Evolutionary conservation across 2,797 vertebrate genomes (phyloP).

Genomic region (Euphonia xanthogaster): DNA sequence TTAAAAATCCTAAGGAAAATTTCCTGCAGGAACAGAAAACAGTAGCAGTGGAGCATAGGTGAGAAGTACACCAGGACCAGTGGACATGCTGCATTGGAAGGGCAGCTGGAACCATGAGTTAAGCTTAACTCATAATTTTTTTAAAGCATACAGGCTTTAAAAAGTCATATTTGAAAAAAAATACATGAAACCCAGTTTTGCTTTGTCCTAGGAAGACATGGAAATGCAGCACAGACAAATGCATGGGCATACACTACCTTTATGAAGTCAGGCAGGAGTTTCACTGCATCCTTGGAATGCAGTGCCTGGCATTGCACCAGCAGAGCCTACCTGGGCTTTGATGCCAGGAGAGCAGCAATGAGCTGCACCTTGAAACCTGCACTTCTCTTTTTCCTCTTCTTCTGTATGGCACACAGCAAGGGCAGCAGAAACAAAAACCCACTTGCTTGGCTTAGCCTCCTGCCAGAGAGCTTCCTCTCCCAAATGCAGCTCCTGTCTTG

Average conservation of each 20-base stretch:
- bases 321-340: not conserved
- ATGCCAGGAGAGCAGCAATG: not conserved
- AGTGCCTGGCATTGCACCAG: rapidly evolving
- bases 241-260: not conserved
- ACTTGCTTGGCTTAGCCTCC: not conserved
- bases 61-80: not conserved
- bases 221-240: not conserved
- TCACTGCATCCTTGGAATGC: not conserved
- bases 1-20: not conserved
- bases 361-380: not conserved
- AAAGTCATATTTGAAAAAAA: not conserved
- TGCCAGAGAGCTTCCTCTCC: not conserved
- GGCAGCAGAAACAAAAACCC: not conserved
- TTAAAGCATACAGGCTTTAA: not conserved
- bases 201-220: not conserved
- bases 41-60: not conserved
- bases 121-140: not conserved
- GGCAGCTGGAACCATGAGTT: not conserved
- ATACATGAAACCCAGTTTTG: rapidly evolving
- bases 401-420: not conserved
- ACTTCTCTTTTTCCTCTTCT: not conserved
- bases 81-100: not conserved
- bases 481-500: not conserved
- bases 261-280: not conserved
- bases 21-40: not conserved